phyloP scores from a whole-genome alignment of 2,888 invertebrate genomes.

The Drosophila quinaria region DNA sequence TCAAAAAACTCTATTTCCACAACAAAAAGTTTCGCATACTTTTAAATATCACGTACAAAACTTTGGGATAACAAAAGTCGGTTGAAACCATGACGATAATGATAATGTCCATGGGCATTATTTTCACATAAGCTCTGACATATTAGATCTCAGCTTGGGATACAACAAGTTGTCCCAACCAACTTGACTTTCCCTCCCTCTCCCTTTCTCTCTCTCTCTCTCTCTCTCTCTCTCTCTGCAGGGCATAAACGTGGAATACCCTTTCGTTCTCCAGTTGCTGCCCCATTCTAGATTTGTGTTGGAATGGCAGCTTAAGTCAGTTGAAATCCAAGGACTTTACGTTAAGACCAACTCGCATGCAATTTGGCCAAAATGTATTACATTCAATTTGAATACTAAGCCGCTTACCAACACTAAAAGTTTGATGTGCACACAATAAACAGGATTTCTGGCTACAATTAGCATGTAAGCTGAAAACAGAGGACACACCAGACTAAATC shows the following conservation, averaged over 20 bases:
- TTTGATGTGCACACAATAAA: slow-evolving; percentile 80
- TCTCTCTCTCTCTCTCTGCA: no score
- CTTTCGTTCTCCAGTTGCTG: slow-evolving; percentile 33
- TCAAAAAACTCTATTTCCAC: no score
- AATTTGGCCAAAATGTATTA: slow-evolving; percentile 78
- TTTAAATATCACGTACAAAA: background rate
- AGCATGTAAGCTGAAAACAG: slow-evolving; percentile 70
- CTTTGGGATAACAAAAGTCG: slow-evolving; percentile 13
- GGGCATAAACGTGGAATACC: slow-evolving; percentile 34
- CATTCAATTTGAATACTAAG: slow-evolving; percentile 82
- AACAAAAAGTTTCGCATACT: background rate
- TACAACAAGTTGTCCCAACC: background rate
- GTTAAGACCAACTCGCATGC: slow-evolving; percentile 77
- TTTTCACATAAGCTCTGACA: slow-evolving; percentile 58
- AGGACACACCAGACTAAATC: slow-evolving; percentile 44
- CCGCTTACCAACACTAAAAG: slow-evolving; percentile 82
- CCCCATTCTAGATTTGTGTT: background rate
- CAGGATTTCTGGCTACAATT: slow-evolving; percentile 79
- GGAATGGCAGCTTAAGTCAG: slow-evolving; percentile 68
- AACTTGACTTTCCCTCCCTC: slow-evolving; percentile 20
- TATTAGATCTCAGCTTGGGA: slow-evolving; percentile 31
- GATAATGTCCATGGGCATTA: slow-evolving; percentile 52
- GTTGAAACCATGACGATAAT: slow-evolving; percentile 31
- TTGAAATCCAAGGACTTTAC: slow-evolving; percentile 68
- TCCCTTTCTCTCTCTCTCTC: background rate